A percentile compares a stretch with the other conserved stretches of the same genome.
These are phyloP conservation scores for Coenonympha arcania DNA, from an alignment of 2,888 invertebrate genomes.

Conservation along the genomic window DNA sequence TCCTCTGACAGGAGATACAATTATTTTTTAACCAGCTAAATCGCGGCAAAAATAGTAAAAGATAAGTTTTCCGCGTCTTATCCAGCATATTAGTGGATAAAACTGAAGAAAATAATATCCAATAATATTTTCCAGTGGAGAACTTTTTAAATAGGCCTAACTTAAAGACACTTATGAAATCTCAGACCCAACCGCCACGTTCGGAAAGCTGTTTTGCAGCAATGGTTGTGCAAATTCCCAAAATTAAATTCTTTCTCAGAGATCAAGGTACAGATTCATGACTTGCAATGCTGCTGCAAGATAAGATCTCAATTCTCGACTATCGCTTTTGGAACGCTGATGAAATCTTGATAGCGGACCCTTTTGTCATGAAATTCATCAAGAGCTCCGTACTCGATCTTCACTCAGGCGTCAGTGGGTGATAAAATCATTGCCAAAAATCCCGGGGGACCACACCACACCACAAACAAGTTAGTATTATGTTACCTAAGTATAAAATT, in stretches of 20 bases:
- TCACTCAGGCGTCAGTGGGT: background rate
- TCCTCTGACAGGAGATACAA: no score
- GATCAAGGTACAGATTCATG: background rate
- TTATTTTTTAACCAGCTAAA: no score
- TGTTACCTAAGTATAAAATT: no score
- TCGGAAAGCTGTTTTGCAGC: background rate
- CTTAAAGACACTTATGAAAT: no score
- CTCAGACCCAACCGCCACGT: background rate
- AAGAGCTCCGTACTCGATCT: background rate
- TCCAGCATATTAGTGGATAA: no score
- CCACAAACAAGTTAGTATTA: no score
- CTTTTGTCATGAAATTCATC: conserved; percentile 1
- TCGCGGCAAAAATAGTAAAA: no score
- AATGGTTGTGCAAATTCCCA: background rate
- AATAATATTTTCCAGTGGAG: no score
- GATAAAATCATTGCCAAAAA: conserved; percentile 3
- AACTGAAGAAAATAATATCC: no score
- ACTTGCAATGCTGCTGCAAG: background rate
- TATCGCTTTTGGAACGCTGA: background rate
- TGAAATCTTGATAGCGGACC: background rate
- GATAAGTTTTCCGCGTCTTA: no score
- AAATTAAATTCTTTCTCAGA: background rate
- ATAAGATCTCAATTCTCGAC: background rate
- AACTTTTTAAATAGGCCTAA: no score
- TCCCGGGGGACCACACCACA: no score